Evolutionary conservation across 2,797 vertebrate genomes (phyloP), one percentile per base, ranked within the genome.

Genomic region (Dipus sagitta): DNA sequence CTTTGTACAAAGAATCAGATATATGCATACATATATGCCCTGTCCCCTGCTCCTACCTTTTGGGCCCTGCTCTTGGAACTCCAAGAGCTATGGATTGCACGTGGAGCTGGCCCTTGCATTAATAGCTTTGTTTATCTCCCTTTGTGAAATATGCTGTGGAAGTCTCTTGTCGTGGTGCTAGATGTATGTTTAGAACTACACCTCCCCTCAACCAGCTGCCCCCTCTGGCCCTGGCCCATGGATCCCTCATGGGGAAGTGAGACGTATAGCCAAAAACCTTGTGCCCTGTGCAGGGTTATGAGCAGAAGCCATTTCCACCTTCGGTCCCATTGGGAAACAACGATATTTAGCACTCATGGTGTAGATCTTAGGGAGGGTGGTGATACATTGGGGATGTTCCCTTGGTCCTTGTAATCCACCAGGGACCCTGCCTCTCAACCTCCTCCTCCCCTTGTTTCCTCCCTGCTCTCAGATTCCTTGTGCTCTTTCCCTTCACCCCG

Each of bases 161-260:
- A 96, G 87, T 95, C 94, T 98, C 97, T 97, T 97, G 86, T 96
- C 70, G 95, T 98, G 98, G 97, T 98, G 97, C 96, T 98, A 98
- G 97, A 94, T 98, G 96, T 97, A 84, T 0, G 38, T 97, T 97
- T 97, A 98, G 97, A 98, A 97, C 95, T 92, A 94, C 42, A 87
- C 65, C 54, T 20, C 13, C 42, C 24, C 17, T 28, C 75, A n/a
- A n/a, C n/a, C n/a, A n/a, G 74, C 38, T 77, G 70, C 62, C 91
- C 91, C 18, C 7, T 78, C 64, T 90, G 71, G 80, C 78, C 60
- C 60, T 62, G 32, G 65, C 84, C 93, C 88, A 65, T 60, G 65
- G 72, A 94, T 64, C 62, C 32, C 38, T 88, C 18, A 28, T 38
- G 24, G 90, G 84, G 52, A 28, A 38, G 47, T 13, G 24, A 82